Conservation (phyloP, 2,113 vertebrate genomes). For the Corythornis vintsioides region DNA sequence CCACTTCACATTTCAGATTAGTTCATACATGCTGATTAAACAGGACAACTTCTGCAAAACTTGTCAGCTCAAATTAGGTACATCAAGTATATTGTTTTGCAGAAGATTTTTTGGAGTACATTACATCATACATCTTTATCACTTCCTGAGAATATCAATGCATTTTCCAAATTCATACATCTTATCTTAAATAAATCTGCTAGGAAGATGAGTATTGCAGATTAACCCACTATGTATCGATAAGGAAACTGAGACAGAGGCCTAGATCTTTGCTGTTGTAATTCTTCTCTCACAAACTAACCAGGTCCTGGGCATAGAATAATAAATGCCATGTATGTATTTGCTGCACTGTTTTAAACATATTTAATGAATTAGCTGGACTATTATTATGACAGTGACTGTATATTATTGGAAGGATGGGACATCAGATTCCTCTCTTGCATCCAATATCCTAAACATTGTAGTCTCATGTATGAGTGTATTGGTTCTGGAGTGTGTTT, state of each 20-base stretch:
- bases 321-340: background rate
- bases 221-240: background rate
- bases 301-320: rapidly evolving
- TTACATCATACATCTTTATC: background rate
- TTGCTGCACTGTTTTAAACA: background rate
- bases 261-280: background rate
- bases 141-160: background rate
- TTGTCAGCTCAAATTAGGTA: background rate
- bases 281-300: background rate
- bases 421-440: background rate
- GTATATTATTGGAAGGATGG: background rate
- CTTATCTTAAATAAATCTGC: background rate
- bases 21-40: background rate
- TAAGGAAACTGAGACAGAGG: background rate
- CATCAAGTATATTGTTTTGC: background rate
- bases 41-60: background rate
- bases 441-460: background rate
- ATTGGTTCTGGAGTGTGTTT: background rate
- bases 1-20: background rate
- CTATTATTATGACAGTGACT: background rate
- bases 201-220: background rate
- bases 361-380: background rate
- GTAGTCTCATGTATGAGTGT: background rate
- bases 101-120: background rate
- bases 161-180: background rate